These are phyloP conservation scores for Drosophila quadrilineata DNA, from an alignment of 1,140 invertebrate genomes.

Conservation along the genomic window DNA sequence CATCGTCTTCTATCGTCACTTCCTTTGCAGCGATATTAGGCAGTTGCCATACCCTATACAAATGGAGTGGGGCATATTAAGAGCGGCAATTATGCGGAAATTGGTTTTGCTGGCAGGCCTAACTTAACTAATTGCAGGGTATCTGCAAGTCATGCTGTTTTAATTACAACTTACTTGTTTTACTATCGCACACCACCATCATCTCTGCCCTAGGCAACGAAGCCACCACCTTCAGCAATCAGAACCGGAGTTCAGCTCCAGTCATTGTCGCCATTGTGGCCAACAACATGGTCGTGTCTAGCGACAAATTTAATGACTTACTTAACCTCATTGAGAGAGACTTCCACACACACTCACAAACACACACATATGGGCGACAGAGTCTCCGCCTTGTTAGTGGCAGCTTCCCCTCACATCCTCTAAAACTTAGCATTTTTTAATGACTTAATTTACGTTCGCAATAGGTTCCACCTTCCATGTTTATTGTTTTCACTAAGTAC, in stretches of 20 bases:
- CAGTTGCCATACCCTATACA: constrained; percentile 1
- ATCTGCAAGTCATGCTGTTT: not conserved
- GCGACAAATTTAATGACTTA: constrained; percentile 80
- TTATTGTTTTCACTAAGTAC: constrained; percentile 78
- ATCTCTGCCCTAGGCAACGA: constrained; percentile 16
- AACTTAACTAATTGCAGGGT: not conserved
- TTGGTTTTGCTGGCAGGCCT: too few species aligned
- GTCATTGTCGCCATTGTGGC: constrained; percentile 71
- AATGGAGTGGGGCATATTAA: not conserved
- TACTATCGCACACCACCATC: constrained; percentile 72
- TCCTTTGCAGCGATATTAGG: constrained; percentile 55
- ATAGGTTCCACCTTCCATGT: constrained; percentile 77
- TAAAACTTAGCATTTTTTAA: constrained; percentile 74
- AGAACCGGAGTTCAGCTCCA: constrained; percentile 15
- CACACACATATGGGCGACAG: constrained; percentile 32
- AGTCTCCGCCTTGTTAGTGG: constrained; percentile 56
- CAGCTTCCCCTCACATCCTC: constrained; percentile 16
- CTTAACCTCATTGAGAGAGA: constrained; percentile 64
- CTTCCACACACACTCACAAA: constrained; percentile 30
- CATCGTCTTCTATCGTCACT: constrained; percentile 35
- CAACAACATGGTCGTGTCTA: constrained; percentile 75
- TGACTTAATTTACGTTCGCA: constrained; percentile 79
- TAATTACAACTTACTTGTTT: constrained; percentile 49
- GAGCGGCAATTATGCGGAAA: too few species aligned
- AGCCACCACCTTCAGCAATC: not conserved